Evolutionary conservation across 1,140 invertebrate species (phyloP).

Genomic region (Drosophila jambulina): DNA sequence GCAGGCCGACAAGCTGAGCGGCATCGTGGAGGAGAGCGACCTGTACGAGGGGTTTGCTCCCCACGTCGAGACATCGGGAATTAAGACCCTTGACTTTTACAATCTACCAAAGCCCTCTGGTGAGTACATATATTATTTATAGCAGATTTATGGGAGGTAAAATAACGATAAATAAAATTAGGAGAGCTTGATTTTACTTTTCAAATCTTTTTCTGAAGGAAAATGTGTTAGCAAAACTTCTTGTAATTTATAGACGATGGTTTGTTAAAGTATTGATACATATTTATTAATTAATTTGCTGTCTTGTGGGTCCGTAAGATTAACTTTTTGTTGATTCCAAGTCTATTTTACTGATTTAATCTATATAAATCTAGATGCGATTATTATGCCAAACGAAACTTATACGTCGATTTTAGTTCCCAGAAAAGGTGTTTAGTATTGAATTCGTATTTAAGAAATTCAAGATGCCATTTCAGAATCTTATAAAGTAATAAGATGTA

Average conservation of each 20-base stretch:
- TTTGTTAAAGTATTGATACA: no score
- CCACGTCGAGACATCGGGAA: conserved; percentile 90
- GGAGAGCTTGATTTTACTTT: background rate
- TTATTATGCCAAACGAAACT: no score
- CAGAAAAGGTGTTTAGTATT: no score
- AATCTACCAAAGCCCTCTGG: conserved; percentile 76
- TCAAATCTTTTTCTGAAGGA: background rate
- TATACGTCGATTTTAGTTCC: no score
- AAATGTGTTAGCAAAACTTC: background rate
- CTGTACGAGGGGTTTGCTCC: conserved; percentile 90
- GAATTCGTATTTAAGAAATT: background rate
- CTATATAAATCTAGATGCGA: background rate
- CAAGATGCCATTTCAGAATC: no score
- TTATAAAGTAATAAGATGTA: no score
- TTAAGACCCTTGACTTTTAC: conserved; percentile 87
- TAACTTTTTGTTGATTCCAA: background rate
- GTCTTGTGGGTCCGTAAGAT: background rate
- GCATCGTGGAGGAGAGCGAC: conserved; percentile 90
- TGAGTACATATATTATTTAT: conserved; percentile 47
- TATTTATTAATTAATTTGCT: background rate
- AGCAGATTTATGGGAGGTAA: background rate
- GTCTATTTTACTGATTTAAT: background rate
- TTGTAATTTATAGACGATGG: background rate
- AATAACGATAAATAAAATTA: background rate
- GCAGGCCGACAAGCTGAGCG: conserved; percentile 85